Conservation (phyloP, 2,888 invertebrate genomes). For the Macaria notata region DNA sequence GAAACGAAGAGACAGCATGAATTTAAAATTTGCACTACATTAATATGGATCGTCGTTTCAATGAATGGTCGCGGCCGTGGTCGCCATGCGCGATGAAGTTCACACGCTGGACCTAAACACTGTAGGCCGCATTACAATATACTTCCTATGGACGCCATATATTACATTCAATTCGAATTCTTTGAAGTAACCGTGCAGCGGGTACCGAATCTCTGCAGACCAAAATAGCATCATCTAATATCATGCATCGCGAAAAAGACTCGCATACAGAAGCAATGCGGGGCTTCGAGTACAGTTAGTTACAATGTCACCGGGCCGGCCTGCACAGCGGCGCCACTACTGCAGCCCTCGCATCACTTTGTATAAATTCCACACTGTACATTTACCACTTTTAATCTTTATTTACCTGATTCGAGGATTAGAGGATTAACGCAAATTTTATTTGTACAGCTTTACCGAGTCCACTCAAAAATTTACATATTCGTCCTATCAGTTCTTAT, state of each 20-base stretch:
- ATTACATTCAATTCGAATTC: constrained; percentile 77
- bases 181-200: constrained; percentile 75
- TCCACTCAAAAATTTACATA: constrained; percentile 6
- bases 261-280: constrained; percentile 36
- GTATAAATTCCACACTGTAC: too few relatives aligned
- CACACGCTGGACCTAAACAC: constrained; percentile 78
- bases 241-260: constrained; percentile 58
- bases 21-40: constrained; percentile 82
- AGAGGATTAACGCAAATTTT: too few relatives aligned
- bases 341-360: constrained; percentile 7
- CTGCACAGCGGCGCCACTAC: constrained; percentile 22
- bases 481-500: constrained; percentile 17
- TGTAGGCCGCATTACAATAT: constrained; percentile 79
- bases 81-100: constrained; percentile 80
- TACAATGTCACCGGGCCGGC: constrained; percentile 28
- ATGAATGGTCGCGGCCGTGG: constrained; percentile 79
- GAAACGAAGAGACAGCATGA: constrained; percentile 75
- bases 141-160: constrained; percentile 80
- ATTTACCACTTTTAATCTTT: too few relatives aligned
- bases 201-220: constrained; percentile 68
- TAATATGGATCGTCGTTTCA: constrained; percentile 81
- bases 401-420: too few relatives aligned
- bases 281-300: constrained; percentile 50
- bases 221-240: constrained; percentile 73
- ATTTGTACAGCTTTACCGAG: too few relatives aligned